Evolutionary conservation across 2,888 invertebrate genomes (phyloP).

Genomic region (Automeris io): DNA sequence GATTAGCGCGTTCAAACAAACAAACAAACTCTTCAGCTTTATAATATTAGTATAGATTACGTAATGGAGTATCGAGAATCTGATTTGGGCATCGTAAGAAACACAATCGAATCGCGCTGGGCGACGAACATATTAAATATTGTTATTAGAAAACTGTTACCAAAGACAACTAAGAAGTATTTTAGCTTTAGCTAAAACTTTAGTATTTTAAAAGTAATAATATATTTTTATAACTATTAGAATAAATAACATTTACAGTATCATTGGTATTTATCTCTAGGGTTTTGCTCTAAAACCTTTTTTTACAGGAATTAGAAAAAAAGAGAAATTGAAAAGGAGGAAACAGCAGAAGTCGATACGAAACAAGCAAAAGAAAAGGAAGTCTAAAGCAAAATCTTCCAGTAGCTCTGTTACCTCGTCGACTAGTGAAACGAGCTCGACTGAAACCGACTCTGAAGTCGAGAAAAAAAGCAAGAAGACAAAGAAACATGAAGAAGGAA

Average conservation of each 20-base stretch:
- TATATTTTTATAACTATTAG: no score
- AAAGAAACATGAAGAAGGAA: conserved; percentile 22
- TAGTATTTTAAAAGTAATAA: no score
- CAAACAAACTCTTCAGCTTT: no score
- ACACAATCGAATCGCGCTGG: no score
- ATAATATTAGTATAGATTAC: no score
- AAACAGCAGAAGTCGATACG: conserved; percentile 47
- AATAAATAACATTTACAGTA: background rate
- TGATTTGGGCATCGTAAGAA: no score
- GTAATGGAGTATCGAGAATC: no score
- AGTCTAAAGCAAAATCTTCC: conserved; percentile 40
- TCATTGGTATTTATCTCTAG: background rate
- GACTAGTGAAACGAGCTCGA: conserved; percentile 25
- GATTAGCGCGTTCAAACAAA: no score
- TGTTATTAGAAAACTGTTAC: no score
- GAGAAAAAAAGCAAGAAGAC: conserved; percentile 27
- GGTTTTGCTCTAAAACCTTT: background rate
- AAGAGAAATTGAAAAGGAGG: conserved; percentile 48
- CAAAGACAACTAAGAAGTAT: no score
- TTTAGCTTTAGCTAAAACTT: no score
- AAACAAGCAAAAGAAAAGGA: conserved; percentile 49
- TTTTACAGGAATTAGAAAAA: conserved; percentile 38
- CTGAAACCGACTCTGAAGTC: conserved; percentile 32
- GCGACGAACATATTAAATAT: no score
- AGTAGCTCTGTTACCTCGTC: conserved; percentile 36